Percentiles rank a stretch among this genome's conserved stretches.
Evolutionary conservation across 2,888 invertebrate species (phyloP).

Genomic region (Rhorus exstirpatorius): DNA sequence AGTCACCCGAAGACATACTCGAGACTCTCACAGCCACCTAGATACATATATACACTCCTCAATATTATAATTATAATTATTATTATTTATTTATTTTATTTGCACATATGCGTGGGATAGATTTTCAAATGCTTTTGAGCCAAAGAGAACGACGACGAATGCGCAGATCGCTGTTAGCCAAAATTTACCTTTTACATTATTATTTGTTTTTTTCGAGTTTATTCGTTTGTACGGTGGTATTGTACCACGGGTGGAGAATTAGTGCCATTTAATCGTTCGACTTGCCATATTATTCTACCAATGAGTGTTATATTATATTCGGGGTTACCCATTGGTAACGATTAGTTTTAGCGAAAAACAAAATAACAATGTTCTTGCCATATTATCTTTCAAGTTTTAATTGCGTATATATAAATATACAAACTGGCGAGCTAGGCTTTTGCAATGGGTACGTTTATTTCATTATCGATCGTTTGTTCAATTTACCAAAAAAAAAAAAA

Average conservation of each 20-base stretch:
- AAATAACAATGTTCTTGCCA: slow-evolving; percentile 72
- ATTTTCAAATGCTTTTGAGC: slow-evolving; percentile 27
- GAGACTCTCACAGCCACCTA: slow-evolving; percentile 89
- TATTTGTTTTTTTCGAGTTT: slow-evolving; percentile 44
- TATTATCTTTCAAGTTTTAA: slow-evolving; percentile 62
- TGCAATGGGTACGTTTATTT: background rate
- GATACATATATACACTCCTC: too few species aligned
- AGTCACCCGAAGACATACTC: slow-evolving; percentile 92
- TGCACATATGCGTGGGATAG: background rate
- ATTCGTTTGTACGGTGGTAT: slow-evolving; percentile 51
- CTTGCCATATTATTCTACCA: slow-evolving; percentile 76
- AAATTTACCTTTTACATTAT: too few species aligned
- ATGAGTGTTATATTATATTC: slow-evolving; percentile 69
- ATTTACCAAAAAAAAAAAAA: slow-evolving; percentile 68
- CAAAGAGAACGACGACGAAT: slow-evolving; percentile 22
- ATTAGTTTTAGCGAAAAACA: slow-evolving; percentile 41
- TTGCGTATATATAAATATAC: background rate
- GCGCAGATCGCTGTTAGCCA: too few species aligned
- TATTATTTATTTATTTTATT: background rate
- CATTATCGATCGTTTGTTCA: slow-evolving; percentile 12
- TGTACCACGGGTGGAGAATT: too few species aligned
- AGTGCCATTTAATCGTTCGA: slow-evolving; percentile 75
- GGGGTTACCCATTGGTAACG: slow-evolving; percentile 26
- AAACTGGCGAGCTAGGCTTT: slow-evolving; percentile 5
- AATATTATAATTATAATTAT: slow-evolving; percentile 7